phyloP scores from a whole-genome alignment of 2,113 vertebrate species.

The Mormyrus iriodes region DNA sequence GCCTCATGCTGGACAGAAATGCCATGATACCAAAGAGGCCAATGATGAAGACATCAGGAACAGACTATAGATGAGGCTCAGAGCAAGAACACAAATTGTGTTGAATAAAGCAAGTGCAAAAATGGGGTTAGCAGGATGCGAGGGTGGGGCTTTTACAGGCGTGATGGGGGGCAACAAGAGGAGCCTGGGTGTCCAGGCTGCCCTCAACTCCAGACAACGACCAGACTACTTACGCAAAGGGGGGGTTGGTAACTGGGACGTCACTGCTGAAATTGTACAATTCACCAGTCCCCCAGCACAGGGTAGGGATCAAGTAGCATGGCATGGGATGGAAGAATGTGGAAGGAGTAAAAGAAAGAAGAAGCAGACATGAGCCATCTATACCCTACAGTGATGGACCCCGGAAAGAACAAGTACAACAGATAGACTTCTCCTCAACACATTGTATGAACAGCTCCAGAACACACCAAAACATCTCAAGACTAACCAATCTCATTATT shows the following conservation, averaged over 20 bases:
- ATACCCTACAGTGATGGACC: background rate
- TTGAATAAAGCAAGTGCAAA: background rate
- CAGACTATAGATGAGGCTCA: background rate
- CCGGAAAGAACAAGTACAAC: background rate
- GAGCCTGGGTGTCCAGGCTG: background rate
- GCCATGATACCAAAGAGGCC: background rate
- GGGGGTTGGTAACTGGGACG: slow-evolving; percentile 42
- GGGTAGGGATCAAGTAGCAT: slow-evolving; percentile 25
- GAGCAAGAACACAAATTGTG: background rate
- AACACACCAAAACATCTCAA: background rate
- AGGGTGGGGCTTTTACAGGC: background rate
- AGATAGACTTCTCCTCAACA: background rate
- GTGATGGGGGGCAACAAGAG: background rate
- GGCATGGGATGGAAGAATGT: slow-evolving; percentile 18
- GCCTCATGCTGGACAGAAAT: background rate
- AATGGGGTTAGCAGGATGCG: slow-evolving; percentile 8
- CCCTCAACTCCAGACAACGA: slow-evolving; percentile 24
- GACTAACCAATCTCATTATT: background rate
- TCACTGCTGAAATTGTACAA: slow-evolving; percentile 47
- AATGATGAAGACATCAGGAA: background rate
- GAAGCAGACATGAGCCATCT: slow-evolving; percentile 5
- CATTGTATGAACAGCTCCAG: background rate
- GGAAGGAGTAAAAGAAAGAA: slow-evolving; percentile 17
- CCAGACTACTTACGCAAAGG: slow-evolving; percentile 52
- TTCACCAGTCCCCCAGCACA: slow-evolving; percentile 39